These are phyloP conservation scores for Semnornis frantzii DNA, from an alignment of 2,113 vertebrate genomes.

Conservation along the genomic window DNA sequence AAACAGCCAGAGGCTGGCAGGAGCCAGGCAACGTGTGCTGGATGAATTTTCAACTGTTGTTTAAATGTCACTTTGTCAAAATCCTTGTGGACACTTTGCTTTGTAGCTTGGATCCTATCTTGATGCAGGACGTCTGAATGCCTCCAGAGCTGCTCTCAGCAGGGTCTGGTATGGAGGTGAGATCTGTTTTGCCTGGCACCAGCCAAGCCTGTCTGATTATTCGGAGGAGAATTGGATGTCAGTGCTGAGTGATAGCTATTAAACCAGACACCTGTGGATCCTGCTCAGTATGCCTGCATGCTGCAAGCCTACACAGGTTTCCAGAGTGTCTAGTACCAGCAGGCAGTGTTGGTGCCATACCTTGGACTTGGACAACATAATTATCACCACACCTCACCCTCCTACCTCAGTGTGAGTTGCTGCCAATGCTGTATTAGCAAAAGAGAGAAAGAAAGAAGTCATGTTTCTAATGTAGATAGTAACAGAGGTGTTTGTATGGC, in stretches of 20 bases:
- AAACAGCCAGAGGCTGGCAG: neutral
- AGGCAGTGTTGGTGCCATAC: neutral
- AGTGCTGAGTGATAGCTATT: neutral
- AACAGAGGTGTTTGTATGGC: conserved; percentile 1
- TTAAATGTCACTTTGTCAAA: neutral
- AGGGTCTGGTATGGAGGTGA: neutral
- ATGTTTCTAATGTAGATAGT: neutral
- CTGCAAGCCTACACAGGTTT: conserved; percentile 48
- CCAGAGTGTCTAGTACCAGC: neutral
- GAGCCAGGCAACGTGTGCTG: accelerated
- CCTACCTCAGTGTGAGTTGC: neutral
- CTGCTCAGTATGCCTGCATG: neutral
- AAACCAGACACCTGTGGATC: conserved; percentile 26
- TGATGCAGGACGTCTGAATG: accelerated
- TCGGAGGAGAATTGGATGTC: neutral
- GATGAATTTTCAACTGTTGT: neutral
- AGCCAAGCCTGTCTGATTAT: conserved; percentile 15
- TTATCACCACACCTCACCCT: neutral
- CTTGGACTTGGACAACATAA: neutral
- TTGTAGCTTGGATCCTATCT: neutral
- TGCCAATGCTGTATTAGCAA: neutral
- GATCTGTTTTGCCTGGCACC: conserved; percentile 27
- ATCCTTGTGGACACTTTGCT: neutral
- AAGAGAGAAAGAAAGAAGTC: neutral
- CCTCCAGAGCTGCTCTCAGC: neutral